Base-by-base conservation (phyloP, 1,140 invertebrate species). In the Parasteatoda tepidariorum region DNA sequence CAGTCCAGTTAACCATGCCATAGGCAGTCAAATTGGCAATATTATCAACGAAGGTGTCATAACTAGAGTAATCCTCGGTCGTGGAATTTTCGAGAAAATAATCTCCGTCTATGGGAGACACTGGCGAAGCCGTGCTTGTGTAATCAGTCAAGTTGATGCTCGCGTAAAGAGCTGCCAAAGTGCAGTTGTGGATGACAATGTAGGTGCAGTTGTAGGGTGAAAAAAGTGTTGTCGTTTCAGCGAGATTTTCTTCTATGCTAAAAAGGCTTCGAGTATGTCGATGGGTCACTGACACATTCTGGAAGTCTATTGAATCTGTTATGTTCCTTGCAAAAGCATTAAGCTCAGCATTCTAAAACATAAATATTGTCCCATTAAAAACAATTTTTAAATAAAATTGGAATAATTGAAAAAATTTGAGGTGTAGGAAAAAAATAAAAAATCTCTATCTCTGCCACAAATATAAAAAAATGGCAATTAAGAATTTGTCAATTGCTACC, bases 321-420 rank as follows among this genome's bases (percentile, higher is more conserved):
- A 82, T 84, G 79, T 89, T 89, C 57, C 41, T 78, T 55, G 85
- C 86, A 22, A 88, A 57, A 26, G 54, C 84, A 61, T 79, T 71
- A 22, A 89, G 84, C 34, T 88, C 86, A 9, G 67, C 33, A 0
- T 87, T 88, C 87, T 89, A 62, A 30, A 68, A 76, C 57, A 22
- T 22, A 38, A 6, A n/a, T n/a, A n/a, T n/a, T n/a, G n/a, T n/a
- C 5, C n/a, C 9, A 22, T 59, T 15, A 15, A 22, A 22, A 59
- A 5, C 5, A 6, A 9, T 5, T 15, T 22, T 9, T 15, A 59
- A 59, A 59, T 15, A 18, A 9, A 48, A 48, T 9, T 7, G 18
- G 18, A 48, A 48, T 48, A 48, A 48, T 18, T 9, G 18, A 48
- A 48, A 9, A 9, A 48, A 9, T 9, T 48, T 48, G 41, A 48